These are phyloP conservation scores for Gorsachius magnificus DNA, from an alignment of 2,797 vertebrate genomes.

Conservation along the genomic window DNA sequence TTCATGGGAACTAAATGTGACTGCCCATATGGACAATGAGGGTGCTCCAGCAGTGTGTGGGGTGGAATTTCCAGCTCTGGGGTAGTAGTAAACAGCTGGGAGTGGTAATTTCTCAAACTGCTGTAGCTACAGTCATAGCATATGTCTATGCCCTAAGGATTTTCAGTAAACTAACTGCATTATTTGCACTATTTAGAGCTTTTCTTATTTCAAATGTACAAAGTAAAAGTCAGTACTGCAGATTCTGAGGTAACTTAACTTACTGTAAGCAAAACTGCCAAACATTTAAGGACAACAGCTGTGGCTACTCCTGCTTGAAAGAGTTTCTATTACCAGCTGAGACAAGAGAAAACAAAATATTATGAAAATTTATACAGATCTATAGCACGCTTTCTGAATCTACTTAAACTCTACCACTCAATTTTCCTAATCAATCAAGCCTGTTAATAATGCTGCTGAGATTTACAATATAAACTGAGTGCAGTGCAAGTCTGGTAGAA, in stretches of 20 bases:
- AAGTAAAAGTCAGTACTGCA: slow-evolving; percentile 8
- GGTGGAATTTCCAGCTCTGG: neutral
- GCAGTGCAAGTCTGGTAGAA: neutral
- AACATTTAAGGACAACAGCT: slow-evolving; percentile 35
- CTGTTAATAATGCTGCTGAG: neutral
- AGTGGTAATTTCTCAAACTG: neutral
- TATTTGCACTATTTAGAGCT: slow-evolving; percentile 16
- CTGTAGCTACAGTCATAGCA: neutral
- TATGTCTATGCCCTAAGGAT: slow-evolving; percentile 5
- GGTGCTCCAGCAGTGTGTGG: neutral
- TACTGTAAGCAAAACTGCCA: slow-evolving; percentile 30
- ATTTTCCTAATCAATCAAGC: slow-evolving; percentile 34
- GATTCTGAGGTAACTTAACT: slow-evolving; percentile 13
- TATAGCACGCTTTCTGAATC: neutral
- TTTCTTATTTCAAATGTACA: slow-evolving; percentile 17
- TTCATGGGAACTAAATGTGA: neutral
- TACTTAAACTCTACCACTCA: slow-evolving; percentile 15
- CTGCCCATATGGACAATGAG: neutral
- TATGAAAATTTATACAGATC: slow-evolving; percentile 27
- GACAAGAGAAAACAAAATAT: slow-evolving; percentile 28
- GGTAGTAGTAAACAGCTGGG: neutral
- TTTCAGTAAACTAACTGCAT: neutral
- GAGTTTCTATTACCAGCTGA: neutral
- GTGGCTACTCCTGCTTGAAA: neutral
- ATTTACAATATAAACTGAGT: neutral